These are phyloP conservation scores for Apis laboriosa DNA, from an alignment of 1,140 invertebrate genomes.

Conservation along the genomic window DNA sequence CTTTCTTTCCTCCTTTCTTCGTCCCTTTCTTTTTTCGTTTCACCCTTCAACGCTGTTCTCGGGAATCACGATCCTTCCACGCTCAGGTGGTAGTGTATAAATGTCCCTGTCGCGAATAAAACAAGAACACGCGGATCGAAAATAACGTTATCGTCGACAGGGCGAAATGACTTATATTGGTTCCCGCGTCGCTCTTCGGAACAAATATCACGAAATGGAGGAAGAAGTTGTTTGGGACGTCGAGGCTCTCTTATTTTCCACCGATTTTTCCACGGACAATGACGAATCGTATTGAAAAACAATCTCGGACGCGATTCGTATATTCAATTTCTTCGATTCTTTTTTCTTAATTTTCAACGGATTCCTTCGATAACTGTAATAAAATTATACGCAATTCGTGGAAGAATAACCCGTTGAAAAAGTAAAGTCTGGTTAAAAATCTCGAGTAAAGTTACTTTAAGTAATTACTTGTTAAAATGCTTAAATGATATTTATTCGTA, in stretches of 20 bases:
- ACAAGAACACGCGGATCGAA: slow-evolving; percentile 25
- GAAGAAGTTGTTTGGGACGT: neutral
- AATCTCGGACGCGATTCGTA: neutral
- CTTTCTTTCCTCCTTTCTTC: neutral
- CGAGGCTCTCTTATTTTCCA: neutral
- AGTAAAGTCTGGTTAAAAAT: too few species aligned
- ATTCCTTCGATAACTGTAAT: too few species aligned
- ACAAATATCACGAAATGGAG: slow-evolving; percentile 37
- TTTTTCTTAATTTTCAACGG: too few species aligned
- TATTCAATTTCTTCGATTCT: neutral
- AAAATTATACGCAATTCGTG: too few species aligned
- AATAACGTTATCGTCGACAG: slow-evolving; percentile 40
- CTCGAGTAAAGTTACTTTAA: too few species aligned
- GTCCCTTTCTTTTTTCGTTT: neutral
- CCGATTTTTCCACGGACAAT: neutral
- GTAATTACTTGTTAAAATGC: too few species aligned
- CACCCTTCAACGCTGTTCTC: slow-evolving; percentile 16
- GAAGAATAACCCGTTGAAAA: too few species aligned
- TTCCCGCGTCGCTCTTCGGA: neutral
- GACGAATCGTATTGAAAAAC: neutral
- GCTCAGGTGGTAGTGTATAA: neutral
- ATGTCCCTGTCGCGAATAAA: slow-evolving; percentile 29
- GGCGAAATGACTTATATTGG: slow-evolving; percentile 41
- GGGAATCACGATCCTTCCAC: slow-evolving; percentile 47
- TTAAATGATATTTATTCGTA: too few species aligned